Evolutionary conservation across 2,113 vertebrate species (phyloP), one percentile per base, ranked within the genome.

Genomic region (Phalacrocorax pelagicus): DNA sequence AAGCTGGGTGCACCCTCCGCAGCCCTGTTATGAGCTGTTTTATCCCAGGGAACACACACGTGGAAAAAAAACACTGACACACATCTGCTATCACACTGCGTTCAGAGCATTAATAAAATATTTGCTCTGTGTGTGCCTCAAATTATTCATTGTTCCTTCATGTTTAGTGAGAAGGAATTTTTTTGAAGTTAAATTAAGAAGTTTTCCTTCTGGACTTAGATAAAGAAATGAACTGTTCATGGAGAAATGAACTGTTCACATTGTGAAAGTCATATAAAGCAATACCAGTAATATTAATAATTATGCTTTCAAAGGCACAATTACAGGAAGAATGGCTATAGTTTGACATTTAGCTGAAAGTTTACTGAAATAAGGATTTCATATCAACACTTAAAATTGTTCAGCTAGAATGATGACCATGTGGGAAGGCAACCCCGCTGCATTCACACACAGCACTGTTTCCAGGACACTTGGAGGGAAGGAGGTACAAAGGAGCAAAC

Each of bases 331-430:
- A 92, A 63, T 44, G 24, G 23, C 70, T 61, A 24, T 47, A 65
- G 61, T 34, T 81, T 87, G 70, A 72, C 81, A 80, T 92, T 90
- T 82, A 94, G 49, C 66, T 47, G 74, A 51, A 63, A 82, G 69
- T 58, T 95, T 85, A 79, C 62, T 40, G 46, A 91, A 90, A 93
- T 65, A 62, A 77, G 87, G 73, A 57, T 71, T 92, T 89, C 81
- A 18, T 49, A 81, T 74, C 57, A 95, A 86, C 77, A 75, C 66
- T 82, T 95, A 87, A 91, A 79, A 42, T 14, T 65, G 65, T 44
- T 84, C 70, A 85, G 27, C 81, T 49, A 71, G 61, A 79, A 71
- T 12, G 0, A 67, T 1, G 23, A 57, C 44, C 61, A 12, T 67
- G 54, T 5, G 47, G 30, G 38, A 86, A 79, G 40, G 58, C 40